Conservation (phyloP, 2,113 vertebrate species). For the Merops nubicus region DNA sequence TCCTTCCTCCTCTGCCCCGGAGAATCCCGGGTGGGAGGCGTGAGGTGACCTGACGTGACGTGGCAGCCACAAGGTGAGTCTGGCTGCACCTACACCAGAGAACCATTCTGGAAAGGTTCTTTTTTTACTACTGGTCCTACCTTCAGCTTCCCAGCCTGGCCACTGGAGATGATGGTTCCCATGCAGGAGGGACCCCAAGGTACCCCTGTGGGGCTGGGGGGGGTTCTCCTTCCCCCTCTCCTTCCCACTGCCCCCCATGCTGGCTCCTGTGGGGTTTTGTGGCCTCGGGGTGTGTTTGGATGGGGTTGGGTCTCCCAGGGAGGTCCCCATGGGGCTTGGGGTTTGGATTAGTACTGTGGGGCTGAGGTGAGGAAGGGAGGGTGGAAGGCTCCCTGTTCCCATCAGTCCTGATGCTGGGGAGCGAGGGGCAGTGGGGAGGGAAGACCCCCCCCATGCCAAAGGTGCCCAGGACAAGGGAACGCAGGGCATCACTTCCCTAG, state of each 20-base stretch:
- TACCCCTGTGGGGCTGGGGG: neutral
- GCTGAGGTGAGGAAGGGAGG: no score
- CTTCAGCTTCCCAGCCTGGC: neutral
- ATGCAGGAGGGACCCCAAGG: neutral
- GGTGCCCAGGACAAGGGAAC: neutral
- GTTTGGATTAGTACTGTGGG: neutral
- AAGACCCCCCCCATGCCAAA: accelerated
- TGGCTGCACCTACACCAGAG: neutral
- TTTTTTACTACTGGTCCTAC: neutral
- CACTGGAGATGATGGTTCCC: neutral
- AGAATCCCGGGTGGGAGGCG: neutral
- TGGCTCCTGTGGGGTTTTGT: neutral
- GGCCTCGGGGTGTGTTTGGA: accelerated
- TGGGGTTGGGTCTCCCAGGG: neutral
- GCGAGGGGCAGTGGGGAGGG: neutral
- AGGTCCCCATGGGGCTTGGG: neutral
- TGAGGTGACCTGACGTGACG: neutral
- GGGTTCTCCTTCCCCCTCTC: neutral
- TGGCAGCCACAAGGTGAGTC: constrained; percentile 39
- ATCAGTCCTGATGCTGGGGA: neutral
- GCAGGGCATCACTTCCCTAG: neutral
- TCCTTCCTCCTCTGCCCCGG: neutral
- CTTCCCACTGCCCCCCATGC: accelerated
- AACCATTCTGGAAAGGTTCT: neutral
- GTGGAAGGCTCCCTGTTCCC: neutral